Evolutionary conservation across 2,888 invertebrate species (phyloP).

Genomic region (Junonia oenone): DNA sequence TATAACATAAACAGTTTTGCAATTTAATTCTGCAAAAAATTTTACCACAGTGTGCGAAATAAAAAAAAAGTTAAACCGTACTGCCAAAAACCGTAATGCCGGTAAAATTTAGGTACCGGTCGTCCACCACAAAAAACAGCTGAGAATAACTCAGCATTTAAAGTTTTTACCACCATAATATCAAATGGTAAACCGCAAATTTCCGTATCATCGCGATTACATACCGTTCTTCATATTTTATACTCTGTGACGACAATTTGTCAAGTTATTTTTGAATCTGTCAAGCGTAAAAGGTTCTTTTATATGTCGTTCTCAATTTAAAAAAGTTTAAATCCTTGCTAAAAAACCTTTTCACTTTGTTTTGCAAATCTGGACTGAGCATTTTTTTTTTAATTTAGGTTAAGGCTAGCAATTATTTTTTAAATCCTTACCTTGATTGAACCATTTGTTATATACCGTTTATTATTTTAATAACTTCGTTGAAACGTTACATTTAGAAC

Average conservation of each 20-base stretch:
- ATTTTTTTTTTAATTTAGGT: no score
- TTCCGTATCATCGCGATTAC: slow-evolving; percentile 32
- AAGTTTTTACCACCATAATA: slow-evolving; percentile 19
- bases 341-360: no score
- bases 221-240: slow-evolving; percentile 12
- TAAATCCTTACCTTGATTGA: not conserved
- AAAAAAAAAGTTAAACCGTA: slow-evolving; percentile 10
- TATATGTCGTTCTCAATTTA: not conserved
- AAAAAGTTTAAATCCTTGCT: no score
- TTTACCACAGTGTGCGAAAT: not conserved
- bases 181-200: slow-evolving; percentile 43
- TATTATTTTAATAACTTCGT: not conserved
- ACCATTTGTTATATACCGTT: not conserved
- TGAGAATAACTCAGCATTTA: slow-evolving; percentile 3
- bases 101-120: slow-evolving; percentile 3
- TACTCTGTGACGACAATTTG: not conserved
- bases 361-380: no score
- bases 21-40: not conserved
- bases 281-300: not conserved
- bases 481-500: not conserved
- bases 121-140: slow-evolving; percentile 17
- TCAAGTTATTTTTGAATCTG: not conserved
- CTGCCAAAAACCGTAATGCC: slow-evolving; percentile 12
- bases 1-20: not conserved
- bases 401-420: not conserved